Percentiles rank a stretch among this genome's conserved stretches.
Evolutionary conservation across 2,113 vertebrate genomes (phyloP).

Genomic region (Psettodes erumei): DNA sequence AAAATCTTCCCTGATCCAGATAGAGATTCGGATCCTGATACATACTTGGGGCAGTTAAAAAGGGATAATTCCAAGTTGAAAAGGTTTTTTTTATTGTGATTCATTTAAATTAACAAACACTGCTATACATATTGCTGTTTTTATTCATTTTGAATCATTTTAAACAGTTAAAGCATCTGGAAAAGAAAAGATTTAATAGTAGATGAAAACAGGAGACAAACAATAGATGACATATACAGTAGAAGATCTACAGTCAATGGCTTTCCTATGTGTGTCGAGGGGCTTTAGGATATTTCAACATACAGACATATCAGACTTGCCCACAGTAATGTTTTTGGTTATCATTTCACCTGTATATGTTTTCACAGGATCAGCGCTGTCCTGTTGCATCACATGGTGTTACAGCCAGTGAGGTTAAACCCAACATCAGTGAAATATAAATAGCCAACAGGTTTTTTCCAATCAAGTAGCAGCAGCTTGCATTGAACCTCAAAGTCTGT

Average conservation of each 20-base stretch:
- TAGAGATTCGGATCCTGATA: no score
- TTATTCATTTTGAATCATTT: constrained; percentile 83
- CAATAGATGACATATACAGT: constrained; percentile 80
- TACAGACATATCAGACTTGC: constrained; percentile 66
- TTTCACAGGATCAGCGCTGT: constrained; percentile 27
- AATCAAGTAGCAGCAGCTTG: constrained; percentile 73
- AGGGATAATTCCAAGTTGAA: constrained; percentile 49
- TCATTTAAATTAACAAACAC: constrained; percentile 88
- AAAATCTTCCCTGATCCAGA: no score
- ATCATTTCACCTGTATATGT: constrained; percentile 43
- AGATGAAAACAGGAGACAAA: constrained; percentile 75
- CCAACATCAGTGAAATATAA: constrained; percentile 45
- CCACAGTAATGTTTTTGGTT: constrained; percentile 78
- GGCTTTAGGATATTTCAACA: constrained; percentile 68
- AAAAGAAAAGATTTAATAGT: constrained; percentile 79
- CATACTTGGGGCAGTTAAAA: no score
- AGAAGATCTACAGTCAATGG: constrained; percentile 82
- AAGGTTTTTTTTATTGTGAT: constrained; percentile 76
- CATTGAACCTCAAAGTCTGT: constrained; percentile 58
- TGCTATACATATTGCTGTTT: constrained; percentile 88
- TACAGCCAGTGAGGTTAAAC: constrained; percentile 40
- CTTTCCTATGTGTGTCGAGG: constrained; percentile 80
- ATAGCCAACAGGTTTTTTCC: constrained; percentile 64
- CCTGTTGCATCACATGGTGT: constrained; percentile 28
- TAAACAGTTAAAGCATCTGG: constrained; percentile 84